phyloP scores from a whole-genome alignment of 1,140 invertebrate species.

The Lasaia peninsularis region DNA sequence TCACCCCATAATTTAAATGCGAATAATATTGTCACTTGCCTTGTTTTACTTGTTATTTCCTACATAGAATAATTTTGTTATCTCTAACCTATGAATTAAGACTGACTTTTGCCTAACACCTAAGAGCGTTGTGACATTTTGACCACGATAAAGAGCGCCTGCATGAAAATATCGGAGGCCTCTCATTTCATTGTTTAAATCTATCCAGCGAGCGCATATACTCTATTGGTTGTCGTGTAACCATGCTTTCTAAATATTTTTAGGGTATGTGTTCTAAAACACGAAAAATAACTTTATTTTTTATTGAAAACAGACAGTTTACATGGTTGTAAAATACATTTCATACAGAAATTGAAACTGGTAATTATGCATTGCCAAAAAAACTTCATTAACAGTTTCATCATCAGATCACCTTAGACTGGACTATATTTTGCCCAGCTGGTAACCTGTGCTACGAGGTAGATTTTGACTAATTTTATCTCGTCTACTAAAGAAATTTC shows the following conservation, averaged over 20 bases:
- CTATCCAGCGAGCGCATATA: slow-evolving; percentile 39
- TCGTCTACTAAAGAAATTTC: no score
- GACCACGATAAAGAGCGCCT: background rate
- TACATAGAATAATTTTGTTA: background rate
- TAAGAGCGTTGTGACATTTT: background rate
- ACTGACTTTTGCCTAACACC: background rate
- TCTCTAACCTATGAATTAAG: background rate
- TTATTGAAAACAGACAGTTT: no score
- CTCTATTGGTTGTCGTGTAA: slow-evolving; percentile 29
- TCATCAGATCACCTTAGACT: no score
- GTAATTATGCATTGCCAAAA: no score
- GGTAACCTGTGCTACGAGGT: no score
- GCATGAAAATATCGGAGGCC: slow-evolving; percentile 43
- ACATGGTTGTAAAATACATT: no score
- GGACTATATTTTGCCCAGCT: no score
- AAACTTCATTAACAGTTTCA: no score
- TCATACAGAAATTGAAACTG: no score
- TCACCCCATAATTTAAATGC: background rate
- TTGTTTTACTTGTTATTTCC: background rate
- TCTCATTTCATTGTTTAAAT: slow-evolving; percentile 61
- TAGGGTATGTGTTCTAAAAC: no score
- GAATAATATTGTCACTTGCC: background rate
- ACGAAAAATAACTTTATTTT: no score
- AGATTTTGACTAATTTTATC: no score
- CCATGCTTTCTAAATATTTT: background rate